These are phyloP conservation scores for Drosophila borealis DNA, from an alignment of 2,888 invertebrate species.

Conservation along the genomic window DNA sequence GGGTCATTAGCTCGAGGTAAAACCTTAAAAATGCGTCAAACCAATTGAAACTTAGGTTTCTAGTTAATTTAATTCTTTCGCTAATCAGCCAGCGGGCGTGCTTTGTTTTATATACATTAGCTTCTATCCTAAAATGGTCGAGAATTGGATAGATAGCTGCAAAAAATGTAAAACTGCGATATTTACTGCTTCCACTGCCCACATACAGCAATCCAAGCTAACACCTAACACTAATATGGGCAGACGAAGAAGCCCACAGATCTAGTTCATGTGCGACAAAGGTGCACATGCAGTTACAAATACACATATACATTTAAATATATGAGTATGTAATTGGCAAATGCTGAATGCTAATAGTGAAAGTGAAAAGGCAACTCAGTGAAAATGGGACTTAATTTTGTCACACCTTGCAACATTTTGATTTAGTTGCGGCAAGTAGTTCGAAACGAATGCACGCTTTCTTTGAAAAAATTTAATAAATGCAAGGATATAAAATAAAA, in stretches of 20 bases:
- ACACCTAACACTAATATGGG: slow-evolving; percentile 17
- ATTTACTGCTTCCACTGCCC: neutral
- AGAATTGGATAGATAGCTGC: slow-evolving; percentile 26
- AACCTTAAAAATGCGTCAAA: slow-evolving; percentile 56
- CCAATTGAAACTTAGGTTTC: slow-evolving; percentile 7
- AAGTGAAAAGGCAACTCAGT: slow-evolving; percentile 41
- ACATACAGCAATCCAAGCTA: slow-evolving; percentile 2
- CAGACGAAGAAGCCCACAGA: slow-evolving; percentile 57
- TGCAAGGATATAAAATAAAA: slow-evolving; percentile 21
- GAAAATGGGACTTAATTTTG: slow-evolving; percentile 55
- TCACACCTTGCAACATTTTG: slow-evolving; percentile 26
- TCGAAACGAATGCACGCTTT: slow-evolving; percentile 59
- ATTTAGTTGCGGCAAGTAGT: slow-evolving; percentile 58
- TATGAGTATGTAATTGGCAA: slow-evolving; percentile 3
- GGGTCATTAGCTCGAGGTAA: slow-evolving; percentile 56
- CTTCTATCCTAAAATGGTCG: slow-evolving; percentile 52
- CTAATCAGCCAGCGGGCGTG: slow-evolving; percentile 21
- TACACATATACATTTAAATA: neutral
- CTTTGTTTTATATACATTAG: slow-evolving; percentile 40
- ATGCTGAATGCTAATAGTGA: slow-evolving; percentile 28
- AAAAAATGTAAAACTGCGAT: slow-evolving; percentile 1
- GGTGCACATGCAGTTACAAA: slow-evolving; percentile 18
- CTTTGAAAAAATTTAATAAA: neutral
- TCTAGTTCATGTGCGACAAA: slow-evolving; percentile 51
- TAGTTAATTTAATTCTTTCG: slow-evolving; percentile 46